A percentile compares a stretch with the other conserved stretches of the same genome.
phyloP scores from a whole-genome alignment of 2,888 invertebrate genomes.

The Hydropsyche betteni region DNA sequence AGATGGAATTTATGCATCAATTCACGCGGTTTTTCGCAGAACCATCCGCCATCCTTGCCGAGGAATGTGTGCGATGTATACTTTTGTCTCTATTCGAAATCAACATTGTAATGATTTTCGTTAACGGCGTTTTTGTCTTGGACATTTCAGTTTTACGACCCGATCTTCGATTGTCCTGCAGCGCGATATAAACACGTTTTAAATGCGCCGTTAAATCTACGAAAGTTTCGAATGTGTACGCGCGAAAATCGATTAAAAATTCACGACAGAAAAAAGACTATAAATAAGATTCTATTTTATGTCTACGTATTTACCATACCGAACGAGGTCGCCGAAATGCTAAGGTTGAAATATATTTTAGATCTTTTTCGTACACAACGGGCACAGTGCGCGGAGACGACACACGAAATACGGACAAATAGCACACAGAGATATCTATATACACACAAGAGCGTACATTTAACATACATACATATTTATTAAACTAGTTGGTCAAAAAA shows the following conservation, averaged over 20 bases:
- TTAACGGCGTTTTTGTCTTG: too few species aligned
- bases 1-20: too few species aligned
- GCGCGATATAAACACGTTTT: background rate
- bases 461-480: slow-evolving; percentile 41
- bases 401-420: background rate
- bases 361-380: background rate
- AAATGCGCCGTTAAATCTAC: too few species aligned
- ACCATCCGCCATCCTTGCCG: too few species aligned
- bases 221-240: background rate
- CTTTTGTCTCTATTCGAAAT: too few species aligned
- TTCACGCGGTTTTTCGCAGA: too few species aligned
- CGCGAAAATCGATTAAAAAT: slow-evolving; percentile 27
- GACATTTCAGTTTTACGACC: too few species aligned
- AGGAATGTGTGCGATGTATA: too few species aligned
- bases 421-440: slow-evolving; percentile 9
- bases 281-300: slow-evolving; percentile 13
- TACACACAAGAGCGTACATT: slow-evolving; percentile 22
- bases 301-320: slow-evolving; percentile 40
- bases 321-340: slow-evolving; percentile 45
- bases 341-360: slow-evolving; percentile 41
- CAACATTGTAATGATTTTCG: too few species aligned
- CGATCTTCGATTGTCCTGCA: background rate
- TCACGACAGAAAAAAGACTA: slow-evolving; percentile 15
- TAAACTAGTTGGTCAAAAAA: background rate
- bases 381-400: slow-evolving; percentile 6